A percentile compares a stretch with the other conserved stretches of the same genome.
These are phyloP conservation scores for Blastobasis lacticolella DNA, from an alignment of 2,888 invertebrate genomes.

Conservation along the genomic window DNA sequence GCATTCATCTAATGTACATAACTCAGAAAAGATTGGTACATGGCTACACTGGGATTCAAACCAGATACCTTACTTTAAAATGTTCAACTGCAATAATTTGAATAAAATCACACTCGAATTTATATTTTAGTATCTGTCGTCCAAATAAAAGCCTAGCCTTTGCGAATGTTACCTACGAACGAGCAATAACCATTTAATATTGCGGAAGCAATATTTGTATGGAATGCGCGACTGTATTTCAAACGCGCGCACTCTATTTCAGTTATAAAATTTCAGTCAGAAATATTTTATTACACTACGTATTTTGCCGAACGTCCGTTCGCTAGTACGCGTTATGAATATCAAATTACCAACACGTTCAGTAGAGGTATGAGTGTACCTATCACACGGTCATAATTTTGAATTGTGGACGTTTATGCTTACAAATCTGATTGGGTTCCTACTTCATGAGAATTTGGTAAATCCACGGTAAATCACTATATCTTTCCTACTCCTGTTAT, in stretches of 20 bases:
- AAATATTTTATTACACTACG: slow-evolving; percentile 59
- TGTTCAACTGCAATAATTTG: too few species aligned
- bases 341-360: slow-evolving; percentile 38
- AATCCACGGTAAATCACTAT: too few species aligned
- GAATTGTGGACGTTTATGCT: too few species aligned
- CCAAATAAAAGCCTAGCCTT: background rate
- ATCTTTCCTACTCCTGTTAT: too few species aligned
- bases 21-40: too few species aligned
- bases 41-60: too few species aligned
- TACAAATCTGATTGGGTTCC: too few species aligned
- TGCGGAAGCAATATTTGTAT: slow-evolving; percentile 1
- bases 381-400: too few species aligned
- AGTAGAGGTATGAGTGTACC: background rate
- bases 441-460: too few species aligned
- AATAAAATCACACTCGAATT: too few species aligned
- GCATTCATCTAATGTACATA: too few species aligned
- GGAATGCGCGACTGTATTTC: background rate
- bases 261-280: slow-evolving; percentile 52
- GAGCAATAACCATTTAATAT: background rate
- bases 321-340: slow-evolving; percentile 58
- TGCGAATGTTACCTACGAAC: background rate
- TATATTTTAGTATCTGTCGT: background rate
- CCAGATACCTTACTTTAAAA: too few species aligned
- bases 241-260: slow-evolving; percentile 45
- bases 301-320: slow-evolving; percentile 54